These are phyloP conservation scores for Trichonephila clavata DNA, from an alignment of 1,140 invertebrate genomes.

Conservation along the genomic window DNA sequence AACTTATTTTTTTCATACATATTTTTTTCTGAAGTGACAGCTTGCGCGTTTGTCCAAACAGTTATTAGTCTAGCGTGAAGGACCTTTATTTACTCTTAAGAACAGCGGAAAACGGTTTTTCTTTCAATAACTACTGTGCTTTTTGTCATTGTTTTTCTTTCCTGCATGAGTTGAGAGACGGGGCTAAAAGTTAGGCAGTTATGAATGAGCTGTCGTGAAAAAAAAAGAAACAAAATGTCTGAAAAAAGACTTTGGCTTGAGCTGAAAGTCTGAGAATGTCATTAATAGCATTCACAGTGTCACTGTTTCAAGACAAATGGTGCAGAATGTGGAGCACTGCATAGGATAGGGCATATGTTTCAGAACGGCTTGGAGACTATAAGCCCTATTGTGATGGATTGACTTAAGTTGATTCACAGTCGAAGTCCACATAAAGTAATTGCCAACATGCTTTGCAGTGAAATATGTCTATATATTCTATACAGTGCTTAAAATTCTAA, in stretches of 20 bases:
- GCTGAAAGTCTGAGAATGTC: slow-evolving; percentile 11
- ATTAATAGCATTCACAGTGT: slow-evolving; percentile 9
- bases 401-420: neutral
- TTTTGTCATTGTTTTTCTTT: neutral
- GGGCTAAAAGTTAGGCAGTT: neutral
- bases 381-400: slow-evolving; percentile 12
- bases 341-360: neutral
- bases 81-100: slow-evolving; percentile 24
- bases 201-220: slow-evolving; percentile 12
- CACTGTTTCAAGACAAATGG: slow-evolving; percentile 19
- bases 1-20: slow-evolving; percentile 18
- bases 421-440: neutral
- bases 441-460: no score
- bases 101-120: neutral
- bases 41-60: slow-evolving; percentile 18
- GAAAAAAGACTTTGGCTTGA: neutral
- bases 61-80: slow-evolving; percentile 32
- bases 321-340: slow-evolving; percentile 33
- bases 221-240: neutral
- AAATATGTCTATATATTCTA: no score
- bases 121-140: neutral
- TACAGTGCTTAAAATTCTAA: no score
- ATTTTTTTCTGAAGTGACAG: neutral
- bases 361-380: neutral
- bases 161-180: neutral